Conservation (phyloP, 2,113 vertebrate genomes). For the Laticauda colubrina region DNA sequence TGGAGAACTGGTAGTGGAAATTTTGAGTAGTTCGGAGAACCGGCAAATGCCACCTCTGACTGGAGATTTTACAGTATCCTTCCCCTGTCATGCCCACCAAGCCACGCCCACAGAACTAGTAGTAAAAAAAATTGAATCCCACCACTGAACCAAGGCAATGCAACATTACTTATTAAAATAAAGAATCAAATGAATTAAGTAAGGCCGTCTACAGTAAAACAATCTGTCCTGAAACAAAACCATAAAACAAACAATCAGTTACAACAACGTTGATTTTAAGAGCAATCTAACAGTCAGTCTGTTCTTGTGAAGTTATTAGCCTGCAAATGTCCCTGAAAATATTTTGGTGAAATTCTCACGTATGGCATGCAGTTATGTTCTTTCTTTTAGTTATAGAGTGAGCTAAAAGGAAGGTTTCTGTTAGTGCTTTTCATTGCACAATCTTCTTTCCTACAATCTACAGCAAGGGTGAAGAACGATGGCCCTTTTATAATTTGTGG, state of each 20-base stretch:
- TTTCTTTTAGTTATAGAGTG: neutral
- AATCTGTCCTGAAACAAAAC: neutral
- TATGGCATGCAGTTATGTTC: neutral
- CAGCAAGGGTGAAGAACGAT: neutral
- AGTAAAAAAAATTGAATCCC: no score
- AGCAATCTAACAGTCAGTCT: neutral
- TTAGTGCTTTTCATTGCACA: neutral
- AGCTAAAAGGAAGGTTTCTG: neutral
- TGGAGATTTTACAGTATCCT: no score
- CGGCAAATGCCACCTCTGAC: no score
- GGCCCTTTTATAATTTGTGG: neutral
- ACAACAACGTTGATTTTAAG: neutral
- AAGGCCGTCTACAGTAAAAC: neutral
- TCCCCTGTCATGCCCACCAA: no score
- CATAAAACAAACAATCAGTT: neutral
- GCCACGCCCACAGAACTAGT: no score
- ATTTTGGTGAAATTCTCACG: neutral
- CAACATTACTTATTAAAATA: neutral
- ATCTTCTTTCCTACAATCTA: neutral
- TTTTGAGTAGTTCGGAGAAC: no score
- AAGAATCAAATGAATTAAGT: neutral
- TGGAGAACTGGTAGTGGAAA: no score
- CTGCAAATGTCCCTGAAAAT: neutral
- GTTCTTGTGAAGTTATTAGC: neutral
- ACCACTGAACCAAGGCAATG: neutral